Percentiles rank a stretch among this genome's conserved stretches.
phyloP scores from a whole-genome alignment of 2,113 vertebrate genomes.

The Tauraco erythrolophus region DNA sequence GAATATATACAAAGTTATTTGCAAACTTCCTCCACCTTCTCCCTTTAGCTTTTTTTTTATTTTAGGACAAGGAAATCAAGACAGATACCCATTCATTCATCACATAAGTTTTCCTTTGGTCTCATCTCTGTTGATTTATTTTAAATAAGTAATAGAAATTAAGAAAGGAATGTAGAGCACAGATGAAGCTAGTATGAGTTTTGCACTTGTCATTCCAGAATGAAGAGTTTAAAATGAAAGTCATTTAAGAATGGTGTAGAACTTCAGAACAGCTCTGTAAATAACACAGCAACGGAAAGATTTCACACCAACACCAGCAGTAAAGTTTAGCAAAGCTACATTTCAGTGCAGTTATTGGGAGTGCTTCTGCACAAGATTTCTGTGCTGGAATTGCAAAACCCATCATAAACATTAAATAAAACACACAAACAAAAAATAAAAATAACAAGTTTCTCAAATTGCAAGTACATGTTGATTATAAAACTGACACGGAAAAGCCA shows the following conservation, averaged over 20 bases:
- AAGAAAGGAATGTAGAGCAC: background rate
- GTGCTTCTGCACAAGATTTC: background rate
- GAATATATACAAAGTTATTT: background rate
- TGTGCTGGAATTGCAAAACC: background rate
- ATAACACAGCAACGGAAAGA: background rate
- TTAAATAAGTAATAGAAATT: background rate
- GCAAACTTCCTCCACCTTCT: background rate
- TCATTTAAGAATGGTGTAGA: background rate
- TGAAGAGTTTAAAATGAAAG: background rate
- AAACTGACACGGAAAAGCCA: background rate
- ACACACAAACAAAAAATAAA: too few relatives aligned
- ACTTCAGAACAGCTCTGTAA: background rate
- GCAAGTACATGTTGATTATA: background rate
- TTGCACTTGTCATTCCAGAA: background rate
- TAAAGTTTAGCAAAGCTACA: background rate
- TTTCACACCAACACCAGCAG: background rate
- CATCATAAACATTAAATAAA: background rate
- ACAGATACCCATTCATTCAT: background rate
- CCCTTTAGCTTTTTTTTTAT: background rate
- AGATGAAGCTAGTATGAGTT: background rate
- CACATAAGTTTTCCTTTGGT: background rate
- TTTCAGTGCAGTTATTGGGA: background rate
- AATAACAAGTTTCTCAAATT: background rate
- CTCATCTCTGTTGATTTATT: background rate
- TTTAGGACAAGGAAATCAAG: background rate